Conservation (phyloP, 1,140 invertebrate genomes). For the Drosophila gunungcola region DNA sequence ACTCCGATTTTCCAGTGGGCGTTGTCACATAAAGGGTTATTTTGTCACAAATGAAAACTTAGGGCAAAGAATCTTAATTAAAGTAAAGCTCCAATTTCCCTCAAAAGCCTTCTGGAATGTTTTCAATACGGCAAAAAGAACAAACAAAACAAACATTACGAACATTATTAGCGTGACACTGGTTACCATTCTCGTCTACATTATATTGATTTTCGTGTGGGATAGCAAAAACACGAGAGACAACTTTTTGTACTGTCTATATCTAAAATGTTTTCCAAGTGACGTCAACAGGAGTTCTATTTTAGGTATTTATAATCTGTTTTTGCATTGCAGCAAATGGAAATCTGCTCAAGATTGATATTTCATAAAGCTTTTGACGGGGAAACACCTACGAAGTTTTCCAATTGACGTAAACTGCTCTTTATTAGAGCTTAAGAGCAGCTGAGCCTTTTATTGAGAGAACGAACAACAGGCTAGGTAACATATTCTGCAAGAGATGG, state of each 20-base stretch:
- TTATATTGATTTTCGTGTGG: constrained; percentile 62
- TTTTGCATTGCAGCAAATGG: constrained; percentile 5
- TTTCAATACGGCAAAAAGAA: constrained; percentile 23
- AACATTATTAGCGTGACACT: constrained; percentile 57
- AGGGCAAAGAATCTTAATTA: not conserved
- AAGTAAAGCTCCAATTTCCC: not conserved
- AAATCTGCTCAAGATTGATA: not conserved
- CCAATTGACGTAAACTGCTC: not conserved
- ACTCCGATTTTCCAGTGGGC: constrained; percentile 2
- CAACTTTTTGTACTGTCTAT: constrained; percentile 55
- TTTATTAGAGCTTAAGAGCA: too few species aligned
- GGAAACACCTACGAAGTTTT: not conserved
- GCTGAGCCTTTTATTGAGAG: too few species aligned
- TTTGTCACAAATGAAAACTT: constrained; percentile 10
- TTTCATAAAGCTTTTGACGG: not conserved
- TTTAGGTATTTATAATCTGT: not conserved
- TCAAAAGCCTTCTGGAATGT: constrained; percentile 24
- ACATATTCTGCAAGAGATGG: too few species aligned
- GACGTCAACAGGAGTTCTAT: constrained; percentile 23
- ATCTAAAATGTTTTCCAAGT: constrained; percentile 53
- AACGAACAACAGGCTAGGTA: too few species aligned
- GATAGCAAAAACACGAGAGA: constrained; percentile 13
- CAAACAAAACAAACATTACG: constrained; percentile 50
- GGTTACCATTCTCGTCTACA: constrained; percentile 41
- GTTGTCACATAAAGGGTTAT: constrained; percentile 8